Conservation (phyloP, 2,888 invertebrate species). For the Agonopterix arenella region DNA sequence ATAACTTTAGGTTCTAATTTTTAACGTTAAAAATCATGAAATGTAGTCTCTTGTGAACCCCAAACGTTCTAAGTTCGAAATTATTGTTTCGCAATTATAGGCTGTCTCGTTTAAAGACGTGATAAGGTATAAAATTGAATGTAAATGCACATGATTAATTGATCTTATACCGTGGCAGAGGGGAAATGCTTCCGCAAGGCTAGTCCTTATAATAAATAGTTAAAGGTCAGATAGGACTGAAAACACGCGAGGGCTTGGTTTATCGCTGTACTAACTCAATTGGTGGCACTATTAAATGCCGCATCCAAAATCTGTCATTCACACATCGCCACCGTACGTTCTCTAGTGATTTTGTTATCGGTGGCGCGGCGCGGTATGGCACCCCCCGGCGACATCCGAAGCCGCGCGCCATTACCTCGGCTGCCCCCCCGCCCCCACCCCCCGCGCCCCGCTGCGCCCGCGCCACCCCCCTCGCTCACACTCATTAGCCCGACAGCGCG, state of each 20-base stretch:
- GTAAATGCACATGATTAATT: too few relatives aligned
- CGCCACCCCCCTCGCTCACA: slow-evolving; percentile 19
- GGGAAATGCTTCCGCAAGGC: too few relatives aligned
- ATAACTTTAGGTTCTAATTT: too few relatives aligned
- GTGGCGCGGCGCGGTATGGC: slow-evolving; percentile 55
- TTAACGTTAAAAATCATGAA: too few relatives aligned
- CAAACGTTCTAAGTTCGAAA: too few relatives aligned
- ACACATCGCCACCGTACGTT: slow-evolving; percentile 33
- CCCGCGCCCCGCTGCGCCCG: slow-evolving; percentile 16
- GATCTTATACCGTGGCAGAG: too few relatives aligned
- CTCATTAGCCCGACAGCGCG: slow-evolving; percentile 62
- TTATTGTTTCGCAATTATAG: too few relatives aligned
- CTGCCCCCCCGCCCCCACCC: slow-evolving; percentile 24
- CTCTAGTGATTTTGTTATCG: slow-evolving; percentile 75
- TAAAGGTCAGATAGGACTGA: too few relatives aligned
- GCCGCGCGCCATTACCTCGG: slow-evolving; percentile 63
- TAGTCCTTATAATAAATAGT: too few relatives aligned
- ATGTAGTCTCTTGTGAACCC: too few relatives aligned
- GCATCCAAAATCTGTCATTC: slow-evolving; percentile 23
- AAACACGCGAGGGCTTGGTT: background rate
- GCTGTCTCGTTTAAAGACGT: too few relatives aligned
- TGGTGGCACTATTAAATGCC: slow-evolving; percentile 14
- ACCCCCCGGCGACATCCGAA: slow-evolving; percentile 72
- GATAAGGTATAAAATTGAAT: too few relatives aligned
- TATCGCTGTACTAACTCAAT: background rate